phyloP scores from a whole-genome alignment of 1,140 invertebrate genomes.

The Copidosoma floridanum region DNA sequence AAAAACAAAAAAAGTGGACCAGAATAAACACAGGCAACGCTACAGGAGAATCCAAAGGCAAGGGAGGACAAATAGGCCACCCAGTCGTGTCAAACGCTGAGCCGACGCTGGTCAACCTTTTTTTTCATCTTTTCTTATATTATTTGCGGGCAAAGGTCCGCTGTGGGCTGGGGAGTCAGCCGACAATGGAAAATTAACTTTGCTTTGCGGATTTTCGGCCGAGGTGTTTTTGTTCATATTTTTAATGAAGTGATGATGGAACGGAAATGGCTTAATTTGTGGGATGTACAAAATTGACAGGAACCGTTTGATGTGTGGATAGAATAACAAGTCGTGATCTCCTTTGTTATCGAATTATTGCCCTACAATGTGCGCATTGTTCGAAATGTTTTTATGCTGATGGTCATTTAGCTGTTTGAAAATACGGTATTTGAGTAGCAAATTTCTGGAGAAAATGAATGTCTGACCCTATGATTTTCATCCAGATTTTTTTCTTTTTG shows the following conservation, averaged over 20 bases:
- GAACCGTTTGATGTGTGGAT: too few relatives aligned
- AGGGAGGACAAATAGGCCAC: neutral
- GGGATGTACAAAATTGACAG: too few relatives aligned
- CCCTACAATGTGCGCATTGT: too few relatives aligned
- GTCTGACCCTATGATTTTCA: too few relatives aligned
- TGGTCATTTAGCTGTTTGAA: too few relatives aligned
- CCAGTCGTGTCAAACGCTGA: constrained; percentile 6
- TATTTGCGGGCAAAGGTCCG: neutral
- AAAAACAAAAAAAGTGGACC: neutral
- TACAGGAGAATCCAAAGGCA: neutral
- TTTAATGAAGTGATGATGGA: neutral
- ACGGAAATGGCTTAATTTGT: neutral
- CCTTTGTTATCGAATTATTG: too few relatives aligned
- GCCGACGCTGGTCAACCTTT: constrained; percentile 5
- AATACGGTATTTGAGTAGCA: too few relatives aligned
- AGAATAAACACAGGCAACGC: constrained; percentile 9
- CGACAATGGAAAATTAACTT: constrained; percentile 23
- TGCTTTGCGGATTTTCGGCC: constrained; percentile 16
- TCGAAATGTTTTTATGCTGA: too few relatives aligned
- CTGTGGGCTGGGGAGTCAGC: neutral
- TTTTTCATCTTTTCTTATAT: constrained; percentile 4
- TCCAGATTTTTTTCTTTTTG: too few relatives aligned
- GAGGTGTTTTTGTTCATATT: constrained; percentile 14
- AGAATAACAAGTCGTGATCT: too few relatives aligned
- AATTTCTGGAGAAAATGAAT: too few relatives aligned